Evolutionary conservation across 2,113 vertebrate genomes (phyloP).

Genomic region (Neotoma lepida): DNA sequence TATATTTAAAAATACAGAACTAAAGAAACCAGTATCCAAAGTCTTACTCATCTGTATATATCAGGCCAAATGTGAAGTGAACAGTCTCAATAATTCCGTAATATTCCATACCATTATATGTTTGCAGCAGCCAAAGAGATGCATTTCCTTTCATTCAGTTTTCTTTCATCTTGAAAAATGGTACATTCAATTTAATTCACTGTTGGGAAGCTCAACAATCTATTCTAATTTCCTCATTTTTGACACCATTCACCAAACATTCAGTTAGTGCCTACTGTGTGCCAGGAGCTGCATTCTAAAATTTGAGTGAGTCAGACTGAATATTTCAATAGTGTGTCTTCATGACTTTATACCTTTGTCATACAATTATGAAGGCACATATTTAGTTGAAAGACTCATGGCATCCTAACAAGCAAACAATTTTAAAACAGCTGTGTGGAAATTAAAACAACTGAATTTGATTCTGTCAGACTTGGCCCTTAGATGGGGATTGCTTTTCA

Average conservation of each 20-base stretch:
- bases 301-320: slow-evolving; percentile 66
- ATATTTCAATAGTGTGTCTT: slow-evolving; percentile 64
- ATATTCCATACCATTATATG: slow-evolving; percentile 30
- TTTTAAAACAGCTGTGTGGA: slow-evolving; percentile 76
- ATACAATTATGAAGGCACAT: slow-evolving; percentile 69
- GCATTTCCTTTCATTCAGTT: slow-evolving; percentile 59
- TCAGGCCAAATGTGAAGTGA: slow-evolving; percentile 27
- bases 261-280: slow-evolving; percentile 63
- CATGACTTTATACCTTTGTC: slow-evolving; percentile 66
- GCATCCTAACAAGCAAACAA: slow-evolving; percentile 72
- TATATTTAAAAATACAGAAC: not conserved
- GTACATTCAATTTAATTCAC: slow-evolving; percentile 50
- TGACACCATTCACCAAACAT: slow-evolving; percentile 54
- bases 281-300: slow-evolving; percentile 56
- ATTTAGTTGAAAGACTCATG: slow-evolving; percentile 68
- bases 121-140: slow-evolving; percentile 9
- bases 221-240: slow-evolving; percentile 60
- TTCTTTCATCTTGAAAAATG: slow-evolving; percentile 63
- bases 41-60: slow-evolving; percentile 17
- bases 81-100: slow-evolving; percentile 59
- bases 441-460: slow-evolving; percentile 76
- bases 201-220: slow-evolving; percentile 65
- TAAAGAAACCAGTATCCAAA: not conserved
- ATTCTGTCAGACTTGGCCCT: slow-evolving; percentile 72
- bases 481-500: slow-evolving; percentile 46